Percentiles rank a stretch among this genome's conserved stretches.
Conservation (phyloP, 2,888 invertebrate genomes). For the Meta bourneti region DNA sequence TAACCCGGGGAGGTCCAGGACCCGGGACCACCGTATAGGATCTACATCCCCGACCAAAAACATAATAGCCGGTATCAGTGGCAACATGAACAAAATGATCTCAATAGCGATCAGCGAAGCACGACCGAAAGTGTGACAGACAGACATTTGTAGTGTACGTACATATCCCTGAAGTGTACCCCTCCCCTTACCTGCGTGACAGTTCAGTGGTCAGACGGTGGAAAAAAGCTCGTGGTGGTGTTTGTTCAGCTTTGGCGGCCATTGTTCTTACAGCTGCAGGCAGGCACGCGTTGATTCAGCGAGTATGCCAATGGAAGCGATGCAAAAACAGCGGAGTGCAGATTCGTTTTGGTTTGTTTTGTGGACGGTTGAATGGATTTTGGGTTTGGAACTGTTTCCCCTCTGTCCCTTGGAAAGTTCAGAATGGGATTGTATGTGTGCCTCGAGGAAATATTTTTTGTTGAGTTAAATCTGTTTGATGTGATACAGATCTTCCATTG, state of each 20-base stretch:
- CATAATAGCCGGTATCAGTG: slow-evolving; percentile 26
- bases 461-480: too few species aligned
- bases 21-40: too few species aligned
- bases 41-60: background rate
- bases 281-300: background rate
- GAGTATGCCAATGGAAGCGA: background rate
- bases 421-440: too few species aligned
- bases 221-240: slow-evolving; percentile 6
- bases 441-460: too few species aligned
- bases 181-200: background rate
- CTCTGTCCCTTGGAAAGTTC: too few species aligned
- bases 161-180: too few species aligned
- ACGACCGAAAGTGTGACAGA: slow-evolving; percentile 12
- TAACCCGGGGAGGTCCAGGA: background rate
- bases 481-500: too few species aligned
- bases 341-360: background rate
- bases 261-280: slow-evolving; percentile 29
- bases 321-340: background rate
- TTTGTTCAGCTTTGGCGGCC: slow-evolving; percentile 30
- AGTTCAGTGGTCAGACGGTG: slow-evolving; percentile 10
- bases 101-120: background rate
- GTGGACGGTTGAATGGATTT: background rate
- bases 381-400: background rate
- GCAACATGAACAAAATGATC: slow-evolving; percentile 26
- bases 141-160: slow-evolving; percentile 16